Evolutionary conservation across 30 jellyfish, hydroid and myxozoan genomes (phyloP).

Genomic region (Mastigias papua): DNA sequence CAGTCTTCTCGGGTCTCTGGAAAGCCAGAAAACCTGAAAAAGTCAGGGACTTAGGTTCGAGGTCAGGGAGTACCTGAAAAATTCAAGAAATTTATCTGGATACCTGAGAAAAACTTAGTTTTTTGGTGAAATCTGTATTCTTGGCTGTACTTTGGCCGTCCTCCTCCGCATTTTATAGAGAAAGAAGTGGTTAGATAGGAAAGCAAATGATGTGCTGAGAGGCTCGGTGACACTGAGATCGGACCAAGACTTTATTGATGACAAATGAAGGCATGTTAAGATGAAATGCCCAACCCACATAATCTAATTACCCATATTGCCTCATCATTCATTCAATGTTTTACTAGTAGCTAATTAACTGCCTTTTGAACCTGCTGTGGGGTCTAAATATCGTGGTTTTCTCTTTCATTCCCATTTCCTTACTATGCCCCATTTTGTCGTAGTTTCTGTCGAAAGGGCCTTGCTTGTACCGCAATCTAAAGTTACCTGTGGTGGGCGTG

Average conservation of each 20-base stretch:
- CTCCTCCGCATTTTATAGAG: too few species aligned
- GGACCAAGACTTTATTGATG: constrained; percentile 16
- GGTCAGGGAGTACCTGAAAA: too few species aligned
- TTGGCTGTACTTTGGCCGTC: too few species aligned
- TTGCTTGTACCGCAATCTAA: neutral
- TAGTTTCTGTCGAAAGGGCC: neutral
- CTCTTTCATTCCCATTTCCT: constrained; percentile 3
- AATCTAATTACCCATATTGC: constrained; percentile 14
- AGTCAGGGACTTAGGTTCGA: too few species aligned
- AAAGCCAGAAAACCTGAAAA: too few species aligned
- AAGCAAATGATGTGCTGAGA: constrained; percentile 36
- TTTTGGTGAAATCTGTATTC: too few species aligned
- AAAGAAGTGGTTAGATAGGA: too few species aligned
- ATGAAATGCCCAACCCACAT: constrained; percentile 45
- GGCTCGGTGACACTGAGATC: constrained; percentile 54
- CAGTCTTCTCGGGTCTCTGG: too few species aligned
- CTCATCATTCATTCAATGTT: constrained; percentile 4
- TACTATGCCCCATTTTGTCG: neutral
- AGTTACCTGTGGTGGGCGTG: neutral
- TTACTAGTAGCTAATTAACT: constrained; percentile 38
- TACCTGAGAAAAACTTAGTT: too few species aligned
- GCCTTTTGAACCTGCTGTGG: constrained; percentile 19
- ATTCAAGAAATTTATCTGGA: too few species aligned
- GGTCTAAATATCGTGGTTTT: constrained; percentile 10
- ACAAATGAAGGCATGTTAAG: constrained; percentile 25